These are phyloP conservation scores for Gobius niger DNA, from an alignment of 2,113 vertebrate genomes.

Conservation along the genomic window DNA sequence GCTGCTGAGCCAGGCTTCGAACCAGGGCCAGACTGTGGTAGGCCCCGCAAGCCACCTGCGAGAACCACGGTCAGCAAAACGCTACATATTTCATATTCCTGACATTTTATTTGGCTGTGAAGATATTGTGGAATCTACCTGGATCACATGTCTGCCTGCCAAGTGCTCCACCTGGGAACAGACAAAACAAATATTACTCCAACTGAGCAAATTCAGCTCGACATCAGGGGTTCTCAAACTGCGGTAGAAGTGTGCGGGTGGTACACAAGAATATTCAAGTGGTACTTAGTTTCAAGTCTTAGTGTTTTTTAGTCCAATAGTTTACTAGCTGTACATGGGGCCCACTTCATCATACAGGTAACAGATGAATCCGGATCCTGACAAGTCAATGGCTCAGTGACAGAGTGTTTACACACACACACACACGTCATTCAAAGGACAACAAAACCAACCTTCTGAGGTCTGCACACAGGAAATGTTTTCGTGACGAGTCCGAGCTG, in stretches of 20 bases:
- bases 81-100: conserved; percentile 1
- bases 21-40: conserved; percentile 94
- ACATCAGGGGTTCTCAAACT: not conserved
- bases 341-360: too few species aligned
- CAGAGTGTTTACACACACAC: not conserved
- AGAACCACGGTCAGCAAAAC: conserved; percentile 8
- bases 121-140: conserved; percentile 59
- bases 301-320: too few species aligned
- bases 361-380: too few species aligned
- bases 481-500: conserved; percentile 90
- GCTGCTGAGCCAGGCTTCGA: conserved; percentile 77
- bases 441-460: conserved; percentile 77
- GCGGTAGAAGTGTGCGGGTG: not conserved
- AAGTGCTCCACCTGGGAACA: conserved; percentile 85
- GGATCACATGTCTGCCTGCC: conserved; percentile 88
- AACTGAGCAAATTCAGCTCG: not conserved
- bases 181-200: conserved; percentile 10
- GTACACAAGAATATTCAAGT: not conserved
- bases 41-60: conserved; percentile 85
- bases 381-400: not conserved
- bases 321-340: too few species aligned
- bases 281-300: too few species aligned
- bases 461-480: conserved; percentile 87
- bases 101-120: not conserved
- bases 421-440: too few species aligned